Conservation (phyloP, 2,113 vertebrate species). For the Mixornis gularis region DNA sequence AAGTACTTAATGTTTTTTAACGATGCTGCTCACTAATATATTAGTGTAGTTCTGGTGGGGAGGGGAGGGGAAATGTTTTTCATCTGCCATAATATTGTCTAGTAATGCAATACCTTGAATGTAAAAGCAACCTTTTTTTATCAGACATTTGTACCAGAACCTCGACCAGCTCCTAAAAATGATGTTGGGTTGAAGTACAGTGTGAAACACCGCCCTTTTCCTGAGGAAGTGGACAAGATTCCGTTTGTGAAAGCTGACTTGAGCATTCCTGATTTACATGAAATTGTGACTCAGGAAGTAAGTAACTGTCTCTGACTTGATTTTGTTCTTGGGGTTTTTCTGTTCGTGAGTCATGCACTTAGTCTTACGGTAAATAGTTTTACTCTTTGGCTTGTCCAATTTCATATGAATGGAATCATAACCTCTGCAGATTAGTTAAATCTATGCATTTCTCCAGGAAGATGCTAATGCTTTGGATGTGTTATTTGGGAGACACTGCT, state of each 20-base stretch:
- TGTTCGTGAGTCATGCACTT: not conserved
- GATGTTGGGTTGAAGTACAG: conserved; percentile 87
- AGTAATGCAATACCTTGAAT: not conserved
- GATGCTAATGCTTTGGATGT: not conserved
- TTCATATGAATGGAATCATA: not conserved
- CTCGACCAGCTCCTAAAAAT: conserved; percentile 84
- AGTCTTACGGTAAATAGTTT: not conserved
- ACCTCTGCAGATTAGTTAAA: not conserved
- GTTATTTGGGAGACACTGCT: not conserved
- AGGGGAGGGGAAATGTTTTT: not conserved
- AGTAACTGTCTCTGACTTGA: conserved; percentile 41
- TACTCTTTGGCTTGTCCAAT: not conserved
- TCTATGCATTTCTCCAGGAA: not conserved
- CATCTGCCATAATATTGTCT: not conserved
- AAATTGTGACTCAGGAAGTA: conserved; percentile 92
- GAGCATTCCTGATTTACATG: conserved; percentile 94
- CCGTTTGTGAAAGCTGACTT: conserved; percentile 94
- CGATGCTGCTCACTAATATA: not conserved
- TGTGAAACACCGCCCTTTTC: conserved; percentile 92
- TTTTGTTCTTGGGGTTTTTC: not conserved
- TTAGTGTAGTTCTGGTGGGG: not conserved
- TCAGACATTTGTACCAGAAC: conserved; percentile 90
- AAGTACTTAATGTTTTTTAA: not conserved
- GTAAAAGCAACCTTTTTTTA: conserved; percentile 24
- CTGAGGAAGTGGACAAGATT: conserved; percentile 96